Percentiles rank a stretch among this genome's conserved stretches.
phyloP scores from a whole-genome alignment of 2,888 invertebrate species.

The Synanthedon tipuliformis region DNA sequence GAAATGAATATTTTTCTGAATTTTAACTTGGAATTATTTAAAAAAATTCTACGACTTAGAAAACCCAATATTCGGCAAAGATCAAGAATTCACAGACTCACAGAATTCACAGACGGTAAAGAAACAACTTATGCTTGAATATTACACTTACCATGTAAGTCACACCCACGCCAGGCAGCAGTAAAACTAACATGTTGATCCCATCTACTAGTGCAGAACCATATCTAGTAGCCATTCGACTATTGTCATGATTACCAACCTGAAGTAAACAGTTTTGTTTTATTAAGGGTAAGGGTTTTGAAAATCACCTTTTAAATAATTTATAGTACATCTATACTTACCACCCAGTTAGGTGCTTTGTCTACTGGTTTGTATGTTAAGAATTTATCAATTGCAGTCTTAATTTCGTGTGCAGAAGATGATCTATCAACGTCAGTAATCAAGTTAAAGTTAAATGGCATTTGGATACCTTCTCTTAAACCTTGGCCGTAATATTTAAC shows the following conservation, averaged over 20 bases:
- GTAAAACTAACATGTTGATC: slow-evolving; percentile 76
- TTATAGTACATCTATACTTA: slow-evolving; percentile 40
- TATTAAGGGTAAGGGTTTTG: too few species aligned
- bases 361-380: slow-evolving; percentile 72
- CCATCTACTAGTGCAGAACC: slow-evolving; percentile 75
- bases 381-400: slow-evolving; percentile 74
- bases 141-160: slow-evolving; percentile 70
- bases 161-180: slow-evolving; percentile 81
- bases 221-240: slow-evolving; percentile 72
- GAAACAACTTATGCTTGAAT: neutral
- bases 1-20: too few species aligned
- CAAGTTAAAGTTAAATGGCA: slow-evolving; percentile 84
- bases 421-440: slow-evolving; percentile 70
- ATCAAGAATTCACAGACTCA: too few species aligned
- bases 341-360: slow-evolving; percentile 81
- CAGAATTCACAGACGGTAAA: too few species aligned
- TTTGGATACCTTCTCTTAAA: slow-evolving; percentile 72
- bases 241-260: slow-evolving; percentile 78
- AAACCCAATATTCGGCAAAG: too few species aligned
- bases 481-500: slow-evolving; percentile 75
- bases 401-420: slow-evolving; percentile 73
- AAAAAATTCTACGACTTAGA: too few species aligned
- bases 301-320: too few species aligned
- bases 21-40: too few species aligned
- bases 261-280: slow-evolving; percentile 20